These are phyloP conservation scores for Drosophila hamatofila DNA, from an alignment of 2,888 invertebrate species.

Conservation along the genomic window DNA sequence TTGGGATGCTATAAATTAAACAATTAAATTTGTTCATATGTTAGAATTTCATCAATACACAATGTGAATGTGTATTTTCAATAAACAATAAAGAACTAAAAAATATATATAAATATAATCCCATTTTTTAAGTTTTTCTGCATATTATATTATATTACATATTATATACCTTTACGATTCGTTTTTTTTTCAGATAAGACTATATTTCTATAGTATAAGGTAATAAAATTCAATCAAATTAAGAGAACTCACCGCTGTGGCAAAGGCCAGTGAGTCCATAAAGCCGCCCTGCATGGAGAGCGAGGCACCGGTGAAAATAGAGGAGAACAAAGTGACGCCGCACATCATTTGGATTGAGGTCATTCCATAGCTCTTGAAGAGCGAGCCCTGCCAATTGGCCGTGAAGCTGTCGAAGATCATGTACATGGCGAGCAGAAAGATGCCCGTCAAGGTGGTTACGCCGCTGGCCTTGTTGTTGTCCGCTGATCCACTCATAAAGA, in stretches of 20 bases:
- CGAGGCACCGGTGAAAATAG: conserved; percentile 93
- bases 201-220: too few relatives aligned
- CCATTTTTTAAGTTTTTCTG: too few relatives aligned
- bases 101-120: too few relatives aligned
- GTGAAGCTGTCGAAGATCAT: conserved; percentile 99
- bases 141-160: too few relatives aligned
- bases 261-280: conserved; percentile 89
- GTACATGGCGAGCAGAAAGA: conserved; percentile 94
- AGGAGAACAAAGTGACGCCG: conserved; percentile 97
- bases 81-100: background rate
- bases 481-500: conserved; percentile 94
- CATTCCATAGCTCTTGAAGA: conserved; percentile 93
- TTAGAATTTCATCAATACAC: background rate
- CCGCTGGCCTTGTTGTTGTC: conserved; percentile 88
- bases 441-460: conserved; percentile 92
- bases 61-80: background rate
- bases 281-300: conserved; percentile 95
- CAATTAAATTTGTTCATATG: conserved; percentile 19
- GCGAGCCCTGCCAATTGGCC: conserved; percentile 97
- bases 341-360: conserved; percentile 97
- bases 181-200: too few relatives aligned
- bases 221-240: background rate
- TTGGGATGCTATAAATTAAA: conserved; percentile 88
- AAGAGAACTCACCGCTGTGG: conserved; percentile 87
- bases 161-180: too few relatives aligned